phyloP scores from a whole-genome alignment of 2,888 invertebrate species.

The Zootermopsis nevadensis region DNA sequence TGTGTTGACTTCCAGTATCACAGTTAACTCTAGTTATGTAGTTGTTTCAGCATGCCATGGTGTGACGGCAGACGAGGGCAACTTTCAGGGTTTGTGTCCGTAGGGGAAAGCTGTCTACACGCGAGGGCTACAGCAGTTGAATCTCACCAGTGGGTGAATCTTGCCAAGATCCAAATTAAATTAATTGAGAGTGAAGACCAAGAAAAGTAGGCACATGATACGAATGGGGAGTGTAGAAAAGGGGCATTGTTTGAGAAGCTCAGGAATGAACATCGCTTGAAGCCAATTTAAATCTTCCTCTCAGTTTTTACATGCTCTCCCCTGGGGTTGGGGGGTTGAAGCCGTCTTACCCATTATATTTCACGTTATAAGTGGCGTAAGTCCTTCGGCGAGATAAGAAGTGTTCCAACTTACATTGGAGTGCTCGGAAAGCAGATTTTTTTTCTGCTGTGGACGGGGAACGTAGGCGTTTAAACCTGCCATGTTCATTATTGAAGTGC shows the following conservation, averaged over 20 bases:
- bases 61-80: too few species aligned
- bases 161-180: slow-evolving; percentile 43
- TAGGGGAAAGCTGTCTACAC: too few species aligned
- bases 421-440: not conserved
- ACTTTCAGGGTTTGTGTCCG: too few species aligned
- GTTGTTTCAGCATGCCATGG: too few species aligned
- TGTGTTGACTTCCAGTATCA: too few species aligned
- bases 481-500: too few species aligned
- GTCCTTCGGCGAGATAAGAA: not conserved
- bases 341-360: not conserved
- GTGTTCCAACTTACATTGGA: not conserved
- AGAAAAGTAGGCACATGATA: not conserved
- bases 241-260: not conserved
- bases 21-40: too few species aligned
- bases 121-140: too few species aligned
- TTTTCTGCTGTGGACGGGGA: not conserved
- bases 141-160: not conserved
- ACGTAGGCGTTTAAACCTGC: not conserved
- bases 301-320: not conserved
- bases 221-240: not conserved
- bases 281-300: slow-evolving; percentile 42
- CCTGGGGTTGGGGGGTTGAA: not conserved
- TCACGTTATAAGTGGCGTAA: slow-evolving; percentile 11
- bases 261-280: slow-evolving; percentile 36
- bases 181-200: slow-evolving; percentile 29